Conservation (phyloP, 92 coral and sea anemone species). For the Porites rus region DNA sequence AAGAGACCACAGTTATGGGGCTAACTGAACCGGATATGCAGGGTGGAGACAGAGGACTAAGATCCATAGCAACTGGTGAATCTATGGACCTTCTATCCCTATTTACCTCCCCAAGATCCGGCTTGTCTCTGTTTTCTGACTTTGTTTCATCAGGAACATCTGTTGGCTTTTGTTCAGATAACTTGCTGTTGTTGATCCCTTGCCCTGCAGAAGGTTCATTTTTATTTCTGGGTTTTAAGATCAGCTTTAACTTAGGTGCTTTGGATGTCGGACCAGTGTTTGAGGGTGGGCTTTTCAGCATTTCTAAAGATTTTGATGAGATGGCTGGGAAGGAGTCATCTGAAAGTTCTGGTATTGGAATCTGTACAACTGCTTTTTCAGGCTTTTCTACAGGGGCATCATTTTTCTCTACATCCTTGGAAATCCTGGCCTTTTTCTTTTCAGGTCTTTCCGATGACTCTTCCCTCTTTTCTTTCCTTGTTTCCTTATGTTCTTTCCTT, state of each 20-base stretch:
- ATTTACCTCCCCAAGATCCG: neutral
- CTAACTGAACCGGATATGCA: neutral
- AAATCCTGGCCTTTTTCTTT: neutral
- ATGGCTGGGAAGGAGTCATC: slow-evolving; percentile 40
- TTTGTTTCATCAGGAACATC: neutral
- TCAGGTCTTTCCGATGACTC: neutral
- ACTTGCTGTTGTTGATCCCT: neutral
- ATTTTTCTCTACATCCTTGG: neutral
- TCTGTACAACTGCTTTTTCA: slow-evolving; percentile 16
- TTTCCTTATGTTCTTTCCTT: neutral
- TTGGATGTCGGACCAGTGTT: slow-evolving; percentile 2
- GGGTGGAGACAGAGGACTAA: slow-evolving; percentile 33
- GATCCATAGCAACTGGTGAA: slow-evolving; percentile 48
- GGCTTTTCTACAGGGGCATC: neutral
- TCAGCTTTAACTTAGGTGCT: slow-evolving; percentile 47
- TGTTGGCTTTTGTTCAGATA: neutral
- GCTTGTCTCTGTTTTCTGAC: neutral
- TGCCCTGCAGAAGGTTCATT: neutral
- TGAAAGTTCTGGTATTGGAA: slow-evolving; percentile 21
- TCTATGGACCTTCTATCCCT: neutral
- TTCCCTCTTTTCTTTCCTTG: neutral
- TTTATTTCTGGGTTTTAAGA: slow-evolving; percentile 1
- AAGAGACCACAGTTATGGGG: slow-evolving; percentile 42
- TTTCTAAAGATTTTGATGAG: slow-evolving; percentile 4
- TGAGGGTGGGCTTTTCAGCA: slow-evolving; percentile 15